These are phyloP conservation scores for Luidia sarsii DNA, from an alignment of 53 echinoderm and acorn worm genomes.

Conservation along the genomic window DNA sequence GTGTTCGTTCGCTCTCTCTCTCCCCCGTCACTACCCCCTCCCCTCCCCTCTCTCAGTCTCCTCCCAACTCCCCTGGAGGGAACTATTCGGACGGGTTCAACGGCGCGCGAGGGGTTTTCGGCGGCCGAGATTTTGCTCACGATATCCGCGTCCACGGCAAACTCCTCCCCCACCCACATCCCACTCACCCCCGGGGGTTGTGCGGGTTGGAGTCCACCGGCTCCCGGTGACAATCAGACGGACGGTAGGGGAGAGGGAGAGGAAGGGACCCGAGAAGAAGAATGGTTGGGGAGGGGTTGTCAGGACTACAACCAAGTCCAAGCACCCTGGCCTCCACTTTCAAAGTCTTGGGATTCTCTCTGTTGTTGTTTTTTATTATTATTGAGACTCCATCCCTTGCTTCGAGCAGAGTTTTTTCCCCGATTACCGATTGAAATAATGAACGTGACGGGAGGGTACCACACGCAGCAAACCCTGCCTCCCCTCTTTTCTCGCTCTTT, in stretches of 20 bases:
- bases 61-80: not conserved
- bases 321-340: too few relatives aligned
- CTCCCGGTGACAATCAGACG: too few relatives aligned
- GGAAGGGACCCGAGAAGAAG: conserved; percentile 39
- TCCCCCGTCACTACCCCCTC: not conserved
- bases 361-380: not conserved
- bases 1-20: not conserved
- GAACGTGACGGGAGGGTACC: conserved; percentile 29
- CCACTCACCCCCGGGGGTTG: too few relatives aligned
- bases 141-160: too few relatives aligned
- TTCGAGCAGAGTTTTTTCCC: conserved; percentile 31
- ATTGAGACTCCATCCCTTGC: conserved; percentile 2
- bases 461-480: not conserved
- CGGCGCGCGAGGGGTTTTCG: too few relatives aligned
- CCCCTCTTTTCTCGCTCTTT: not conserved
- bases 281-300: too few relatives aligned
- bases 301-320: too few relatives aligned
- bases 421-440: conserved; percentile 40
- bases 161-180: too few relatives aligned
- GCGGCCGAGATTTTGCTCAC: too few relatives aligned
- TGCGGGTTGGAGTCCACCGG: conserved; percentile 44
- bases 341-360: not conserved
- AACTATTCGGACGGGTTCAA: too few relatives aligned
- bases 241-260: too few relatives aligned
- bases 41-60: too few relatives aligned